Percentiles rank a stretch among this genome's conserved stretches.
Evolutionary conservation across 2,888 invertebrate genomes (phyloP).

Genomic region (Podotricha telesiphe): DNA sequence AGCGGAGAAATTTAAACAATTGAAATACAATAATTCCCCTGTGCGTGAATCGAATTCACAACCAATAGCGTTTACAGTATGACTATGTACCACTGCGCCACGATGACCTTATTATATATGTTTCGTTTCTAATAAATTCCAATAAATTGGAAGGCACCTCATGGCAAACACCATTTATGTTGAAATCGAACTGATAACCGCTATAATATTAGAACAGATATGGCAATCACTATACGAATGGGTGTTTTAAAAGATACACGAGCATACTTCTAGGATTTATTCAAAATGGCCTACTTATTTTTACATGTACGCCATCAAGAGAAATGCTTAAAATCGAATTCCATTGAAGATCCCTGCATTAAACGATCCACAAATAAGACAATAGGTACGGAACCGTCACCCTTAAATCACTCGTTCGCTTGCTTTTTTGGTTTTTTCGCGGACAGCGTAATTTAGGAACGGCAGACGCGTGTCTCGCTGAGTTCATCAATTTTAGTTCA

Average conservation of each 20-base stretch:
- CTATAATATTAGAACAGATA: too few species aligned
- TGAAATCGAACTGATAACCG: background rate
- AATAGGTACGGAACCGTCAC: conserved; percentile 46
- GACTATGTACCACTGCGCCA: too few species aligned
- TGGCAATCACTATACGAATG: background rate
- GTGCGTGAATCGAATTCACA: too few species aligned
- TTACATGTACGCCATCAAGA: background rate
- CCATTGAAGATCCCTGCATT: conserved; percentile 15
- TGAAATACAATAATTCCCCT: too few species aligned
- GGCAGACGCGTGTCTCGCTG: conserved; percentile 25
- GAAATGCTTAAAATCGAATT: background rate
- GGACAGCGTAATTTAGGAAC: conserved; percentile 44
- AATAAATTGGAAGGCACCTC: too few species aligned
- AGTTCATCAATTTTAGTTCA: conserved; percentile 27
- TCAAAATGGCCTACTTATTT: background rate
- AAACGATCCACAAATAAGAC: conserved; percentile 58
- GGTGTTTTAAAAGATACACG: background rate
- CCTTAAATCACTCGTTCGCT: conserved; percentile 67
- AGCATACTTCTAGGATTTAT: too few species aligned
- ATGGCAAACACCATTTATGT: too few species aligned
- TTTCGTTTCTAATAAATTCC: too few species aligned
- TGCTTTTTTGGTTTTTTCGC: conserved; percentile 39
- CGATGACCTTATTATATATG: too few species aligned
- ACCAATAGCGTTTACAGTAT: too few species aligned
- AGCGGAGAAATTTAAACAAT: too few species aligned